Percentiles rank a stretch among this genome's conserved stretches.
Evolutionary conservation across 2,113 vertebrate genomes (phyloP).

Genomic region (Heterocephalus glaber): DNA sequence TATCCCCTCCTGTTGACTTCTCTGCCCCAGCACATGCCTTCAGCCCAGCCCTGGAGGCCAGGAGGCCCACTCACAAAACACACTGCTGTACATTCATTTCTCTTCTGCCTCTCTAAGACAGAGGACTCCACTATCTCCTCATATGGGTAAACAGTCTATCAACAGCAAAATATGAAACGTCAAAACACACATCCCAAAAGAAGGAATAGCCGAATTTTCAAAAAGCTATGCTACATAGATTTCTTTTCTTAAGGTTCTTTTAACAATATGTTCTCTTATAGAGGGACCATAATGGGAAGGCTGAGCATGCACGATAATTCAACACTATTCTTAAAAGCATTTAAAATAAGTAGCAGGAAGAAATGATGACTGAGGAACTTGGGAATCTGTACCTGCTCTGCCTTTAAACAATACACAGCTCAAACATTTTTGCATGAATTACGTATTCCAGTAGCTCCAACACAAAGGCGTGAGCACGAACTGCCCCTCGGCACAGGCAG

Average conservation of each 20-base stretch:
- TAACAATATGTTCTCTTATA: neutral
- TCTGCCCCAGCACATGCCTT: neutral
- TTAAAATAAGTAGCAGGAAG: conserved; percentile 25
- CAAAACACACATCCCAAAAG: neutral
- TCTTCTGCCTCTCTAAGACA: neutral
- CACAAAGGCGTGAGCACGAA: neutral
- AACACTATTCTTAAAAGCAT: neutral
- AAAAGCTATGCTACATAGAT: neutral
- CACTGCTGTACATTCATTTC: neutral
- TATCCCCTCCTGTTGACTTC: neutral
- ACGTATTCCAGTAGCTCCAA: neutral
- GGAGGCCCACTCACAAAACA: neutral
- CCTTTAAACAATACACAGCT: conserved; percentile 16
- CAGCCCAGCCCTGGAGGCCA: neutral
- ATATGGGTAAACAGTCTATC: neutral
- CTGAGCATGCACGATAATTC: neutral
- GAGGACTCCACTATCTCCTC: neutral
- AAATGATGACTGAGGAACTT: neutral
- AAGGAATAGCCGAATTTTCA: conserved; percentile 4
- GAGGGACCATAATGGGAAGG: neutral
- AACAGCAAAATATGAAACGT: neutral
- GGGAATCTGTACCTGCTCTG: neutral
- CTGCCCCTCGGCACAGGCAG: neutral
- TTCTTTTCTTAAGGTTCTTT: conserved; percentile 41
- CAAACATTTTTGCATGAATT: neutral